phyloP scores from a whole-genome alignment of 2,113 vertebrate genomes.

The Rhynchomys soricoides region DNA sequence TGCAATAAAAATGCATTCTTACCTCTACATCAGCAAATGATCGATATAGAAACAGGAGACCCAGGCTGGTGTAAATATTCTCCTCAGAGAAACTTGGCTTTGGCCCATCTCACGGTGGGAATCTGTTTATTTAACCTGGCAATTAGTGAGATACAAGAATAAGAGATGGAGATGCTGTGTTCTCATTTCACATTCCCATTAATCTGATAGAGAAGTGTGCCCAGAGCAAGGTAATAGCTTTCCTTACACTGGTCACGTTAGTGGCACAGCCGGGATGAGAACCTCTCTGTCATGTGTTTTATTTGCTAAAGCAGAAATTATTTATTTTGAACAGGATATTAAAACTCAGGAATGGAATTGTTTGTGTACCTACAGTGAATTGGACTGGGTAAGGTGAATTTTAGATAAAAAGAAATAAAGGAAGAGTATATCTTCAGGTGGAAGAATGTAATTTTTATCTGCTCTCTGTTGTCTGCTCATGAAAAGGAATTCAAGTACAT shows the following conservation, averaged over 20 bases:
- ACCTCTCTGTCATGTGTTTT: neutral
- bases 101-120: neutral
- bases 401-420: conserved; percentile 10
- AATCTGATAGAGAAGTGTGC: neutral
- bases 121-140: conserved; percentile 32
- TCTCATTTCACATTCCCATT: neutral
- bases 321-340: conserved; percentile 19
- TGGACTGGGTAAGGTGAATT: neutral
- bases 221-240: neutral
- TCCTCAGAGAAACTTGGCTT: neutral
- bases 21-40: neutral
- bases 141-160: neutral
- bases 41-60: neutral
- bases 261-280: neutral
- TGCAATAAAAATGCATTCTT: neutral
- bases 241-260: neutral
- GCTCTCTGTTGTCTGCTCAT: neutral
- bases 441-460: neutral
- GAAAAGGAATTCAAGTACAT: neutral
- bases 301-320: conserved; percentile 10
- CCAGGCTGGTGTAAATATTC: neutral
- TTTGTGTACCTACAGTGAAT: neutral
- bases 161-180: neutral
- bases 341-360: neutral
- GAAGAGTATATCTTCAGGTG: neutral